Base-by-base conservation (phyloP, 2,797 vertebrate species). In the Chelidonichthys spinosus region DNA sequence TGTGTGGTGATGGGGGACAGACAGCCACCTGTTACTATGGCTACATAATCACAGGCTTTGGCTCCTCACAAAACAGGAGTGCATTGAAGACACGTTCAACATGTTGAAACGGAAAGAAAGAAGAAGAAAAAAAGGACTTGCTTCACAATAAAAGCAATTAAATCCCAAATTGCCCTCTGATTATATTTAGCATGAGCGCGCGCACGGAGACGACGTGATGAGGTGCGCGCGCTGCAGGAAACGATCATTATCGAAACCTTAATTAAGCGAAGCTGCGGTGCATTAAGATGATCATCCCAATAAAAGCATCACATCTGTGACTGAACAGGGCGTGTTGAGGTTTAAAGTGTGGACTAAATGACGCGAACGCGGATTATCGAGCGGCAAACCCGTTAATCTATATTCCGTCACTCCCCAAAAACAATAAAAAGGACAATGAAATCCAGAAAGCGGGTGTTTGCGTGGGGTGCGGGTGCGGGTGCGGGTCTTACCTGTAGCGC, bases 21-120 rank as follows among this genome's bases (percentile, higher is more conserved):
- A 85, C 89, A 87, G 86, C 76, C 88, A 93, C 93, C 91, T 93
- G 93, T 94, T 94, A 90, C 93, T 92, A 94, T 94, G 93, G 90
- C 78, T 93, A 94, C 93, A 90, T 83, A 90, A 93, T 90, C 86
- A 92, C 81, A 63, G 83, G 81, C 83, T 85, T 66, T 79, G 55
- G 79, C 67, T 78, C 72, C 49, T 63, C 72, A 72, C 47, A 58
- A 63, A 82, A 75, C 54, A 64, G 46, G 52, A 85, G 39, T 55
- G 63, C 36, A 59, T 2, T 52, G 55, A 60, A 73, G 63, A 72
- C 56, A 11, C 18, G 14, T 64, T 55, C 10, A 79, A 71, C 40
- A 46, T 9, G 55, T 63, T 17, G 3, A 66, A 63, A 60, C 14
- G 37, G 2, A 0, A 0, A 37, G 1, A 25, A 25, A 25, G 25